Evolutionary conservation across 2,113 vertebrate genomes (phyloP).

Genomic region (Passer domesticus): DNA sequence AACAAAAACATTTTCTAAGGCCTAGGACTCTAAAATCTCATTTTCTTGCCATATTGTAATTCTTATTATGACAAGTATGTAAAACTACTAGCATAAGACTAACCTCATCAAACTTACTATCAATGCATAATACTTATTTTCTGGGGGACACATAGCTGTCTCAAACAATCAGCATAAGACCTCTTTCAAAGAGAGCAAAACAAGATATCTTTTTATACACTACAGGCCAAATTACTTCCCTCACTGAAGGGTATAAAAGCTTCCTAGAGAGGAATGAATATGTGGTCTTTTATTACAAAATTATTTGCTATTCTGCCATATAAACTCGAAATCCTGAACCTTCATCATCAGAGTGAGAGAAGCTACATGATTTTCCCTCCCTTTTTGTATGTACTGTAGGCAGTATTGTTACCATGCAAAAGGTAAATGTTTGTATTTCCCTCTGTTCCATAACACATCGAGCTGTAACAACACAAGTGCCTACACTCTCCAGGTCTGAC

Average conservation of each 20-base stretch:
- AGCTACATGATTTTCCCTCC: background rate
- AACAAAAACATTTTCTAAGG: background rate
- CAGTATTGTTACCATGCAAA: background rate
- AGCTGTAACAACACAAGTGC: constrained; percentile 7
- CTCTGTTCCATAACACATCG: background rate
- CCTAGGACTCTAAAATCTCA: background rate
- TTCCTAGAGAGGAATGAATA: background rate
- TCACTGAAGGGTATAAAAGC: background rate
- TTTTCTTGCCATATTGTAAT: background rate
- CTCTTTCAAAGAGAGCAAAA: constrained; percentile 15
- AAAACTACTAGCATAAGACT: background rate
- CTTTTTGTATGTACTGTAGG: background rate
- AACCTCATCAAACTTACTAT: constrained; percentile 12
- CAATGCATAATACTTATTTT: constrained; percentile 14
- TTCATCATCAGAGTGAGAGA: background rate
- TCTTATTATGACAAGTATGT: background rate
- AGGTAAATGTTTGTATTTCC: background rate
- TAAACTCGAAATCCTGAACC: background rate
- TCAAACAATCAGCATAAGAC: background rate
- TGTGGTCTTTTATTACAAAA: background rate
- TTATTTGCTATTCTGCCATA: background rate
- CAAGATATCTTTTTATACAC: background rate
- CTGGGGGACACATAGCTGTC: background rate
- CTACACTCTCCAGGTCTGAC: background rate
- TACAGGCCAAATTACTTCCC: background rate